A percentile compares a stretch with the other conserved stretches of the same genome.
phyloP scores from a whole-genome alignment of 1,140 invertebrate species.

The Propsilocerus akamusi region DNA sequence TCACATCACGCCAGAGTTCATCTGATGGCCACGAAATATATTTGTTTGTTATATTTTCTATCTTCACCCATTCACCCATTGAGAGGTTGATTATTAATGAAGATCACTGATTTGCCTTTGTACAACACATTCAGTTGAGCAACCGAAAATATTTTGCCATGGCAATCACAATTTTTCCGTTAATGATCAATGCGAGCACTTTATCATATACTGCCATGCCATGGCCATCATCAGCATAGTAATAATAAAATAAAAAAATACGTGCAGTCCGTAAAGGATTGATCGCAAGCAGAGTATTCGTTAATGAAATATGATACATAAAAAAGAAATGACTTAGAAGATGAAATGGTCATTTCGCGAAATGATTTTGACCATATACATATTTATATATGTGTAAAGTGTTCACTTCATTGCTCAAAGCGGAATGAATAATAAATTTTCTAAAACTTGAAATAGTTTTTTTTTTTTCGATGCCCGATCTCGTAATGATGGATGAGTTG shows the following conservation, averaged over 20 bases:
- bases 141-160: neutral
- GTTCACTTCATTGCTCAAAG: neutral
- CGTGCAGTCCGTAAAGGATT: too few relatives aligned
- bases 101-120: neutral
- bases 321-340: neutral
- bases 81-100: slow-evolving; percentile 1
- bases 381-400: neutral
- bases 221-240: too few relatives aligned
- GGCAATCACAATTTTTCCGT: slow-evolving; percentile 1
- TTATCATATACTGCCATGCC: too few relatives aligned
- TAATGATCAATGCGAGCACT: neutral
- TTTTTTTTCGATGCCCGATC: too few relatives aligned
- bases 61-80: neutral
- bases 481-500: slow-evolving; percentile 1
- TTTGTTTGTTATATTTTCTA: too few relatives aligned
- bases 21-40: too few relatives aligned
- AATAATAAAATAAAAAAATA: too few relatives aligned
- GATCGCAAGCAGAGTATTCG: neutral
- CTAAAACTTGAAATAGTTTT: neutral
- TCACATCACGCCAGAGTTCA: too few relatives aligned
- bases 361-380: neutral
- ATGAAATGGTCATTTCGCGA: neutral
- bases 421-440: neutral
- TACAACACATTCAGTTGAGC: too few relatives aligned
- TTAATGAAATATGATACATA: neutral